Conservation (phyloP, 2,888 invertebrate species). For the Ceramica pisi region DNA sequence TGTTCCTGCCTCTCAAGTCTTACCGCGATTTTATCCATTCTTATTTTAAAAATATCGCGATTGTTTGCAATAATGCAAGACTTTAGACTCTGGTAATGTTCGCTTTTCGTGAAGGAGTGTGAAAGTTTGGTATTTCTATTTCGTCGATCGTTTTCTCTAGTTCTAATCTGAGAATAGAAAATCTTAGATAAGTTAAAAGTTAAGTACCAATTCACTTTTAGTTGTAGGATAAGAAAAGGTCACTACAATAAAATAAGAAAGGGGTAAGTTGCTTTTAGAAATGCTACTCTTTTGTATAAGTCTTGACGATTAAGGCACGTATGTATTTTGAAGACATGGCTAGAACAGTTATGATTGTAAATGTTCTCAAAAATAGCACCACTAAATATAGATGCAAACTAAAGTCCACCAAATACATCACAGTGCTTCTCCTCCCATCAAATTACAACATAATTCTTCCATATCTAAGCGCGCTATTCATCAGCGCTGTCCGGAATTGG, state of each 20-base stretch:
- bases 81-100: constrained; percentile 1
- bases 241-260: not conserved
- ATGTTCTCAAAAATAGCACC: too few relatives aligned
- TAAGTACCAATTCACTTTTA: not conserved
- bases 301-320: too few relatives aligned
- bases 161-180: constrained; percentile 31
- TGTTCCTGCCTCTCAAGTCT: constrained; percentile 7
- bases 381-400: not conserved
- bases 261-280: not conserved
- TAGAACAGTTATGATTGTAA: not conserved
- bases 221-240: not conserved
- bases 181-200: not conserved
- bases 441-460: constrained; percentile 46
- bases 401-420: constrained; percentile 16
- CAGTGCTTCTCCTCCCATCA: constrained; percentile 3
- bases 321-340: not conserved
- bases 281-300: not conserved
- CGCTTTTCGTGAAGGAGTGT: constrained; percentile 17
- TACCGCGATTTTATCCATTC: constrained; percentile 9
- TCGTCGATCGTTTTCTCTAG: not conserved
- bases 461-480: constrained; percentile 47
- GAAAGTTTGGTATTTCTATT: constrained; percentile 41
- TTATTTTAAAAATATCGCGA: constrained; percentile 21
- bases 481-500: constrained; percentile 49
- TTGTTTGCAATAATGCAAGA: not conserved